Evolutionary conservation across 2,888 invertebrate genomes (phyloP), one percentile per base, ranked within the genome.

Genomic region (Ommatoiulus sabulosus): DNA sequence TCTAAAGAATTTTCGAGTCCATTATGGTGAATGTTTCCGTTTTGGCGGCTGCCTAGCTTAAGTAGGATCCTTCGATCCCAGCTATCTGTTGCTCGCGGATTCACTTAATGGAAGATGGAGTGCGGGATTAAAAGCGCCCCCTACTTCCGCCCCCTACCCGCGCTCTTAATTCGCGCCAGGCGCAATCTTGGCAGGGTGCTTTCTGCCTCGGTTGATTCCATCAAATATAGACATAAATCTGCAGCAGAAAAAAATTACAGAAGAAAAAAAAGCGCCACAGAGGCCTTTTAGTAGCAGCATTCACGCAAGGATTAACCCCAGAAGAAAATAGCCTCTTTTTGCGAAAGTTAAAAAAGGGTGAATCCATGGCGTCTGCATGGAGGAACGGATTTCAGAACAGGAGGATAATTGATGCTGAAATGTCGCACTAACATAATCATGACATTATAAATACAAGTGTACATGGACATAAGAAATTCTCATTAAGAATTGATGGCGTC

Each of bases 1-100:
- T 57, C 57, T 57, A 57, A 57, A 57, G 57, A 57, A 57, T 57
- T 57, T 57, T 57, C 57, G 57, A 57, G 57, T 57, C 57, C 57
- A 57, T 57, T 57, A 57, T 57, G 57, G 57, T 57, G 57, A 57
- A 57, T 17, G 57, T 57, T 57, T 57, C 57, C 57, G 57, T 57
- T 57, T 57, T 57, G 57, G 57, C 57, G 57, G 57, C 57, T 57
- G 57, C 57, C 57, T 57, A 57, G 57, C 57, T 57, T 57, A 57
- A 57, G 57, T 57, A 10, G 57, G 57, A 57, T 57, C 57, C 57
- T 17, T 57, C 57, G 57, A 57, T 57, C 57, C 57, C 57, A 57
- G 57, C 57, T 57, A 57, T 57, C 57, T 57, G 57, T 57, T 57
- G 57, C 57, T 57, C 57, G 57, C 17, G 57, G 57, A 57, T 57